Percentiles rank a stretch among this genome's conserved stretches.
Conservation (phyloP, 1,140 invertebrate species). For the Ridgeia piscesae region DNA sequence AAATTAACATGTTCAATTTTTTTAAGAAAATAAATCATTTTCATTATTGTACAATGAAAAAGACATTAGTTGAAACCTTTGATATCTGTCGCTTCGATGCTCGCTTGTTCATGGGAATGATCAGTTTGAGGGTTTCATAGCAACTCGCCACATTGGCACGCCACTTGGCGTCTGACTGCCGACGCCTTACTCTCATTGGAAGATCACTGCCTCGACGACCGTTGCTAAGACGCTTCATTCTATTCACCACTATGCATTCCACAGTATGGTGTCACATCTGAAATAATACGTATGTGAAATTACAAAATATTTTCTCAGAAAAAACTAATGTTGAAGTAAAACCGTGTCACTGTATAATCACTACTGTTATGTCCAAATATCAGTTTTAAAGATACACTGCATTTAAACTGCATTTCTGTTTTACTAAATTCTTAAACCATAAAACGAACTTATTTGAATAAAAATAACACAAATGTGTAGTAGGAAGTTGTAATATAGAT, state of each 20-base stretch:
- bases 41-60: neutral
- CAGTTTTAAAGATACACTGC: no score
- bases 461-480: no score
- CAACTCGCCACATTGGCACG: conserved; percentile 50
- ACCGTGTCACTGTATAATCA: no score
- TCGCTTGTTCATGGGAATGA: conserved; percentile 35
- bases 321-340: no score
- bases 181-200: conserved; percentile 31
- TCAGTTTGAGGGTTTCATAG: conserved; percentile 47
- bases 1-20: no score
- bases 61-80: conserved; percentile 16
- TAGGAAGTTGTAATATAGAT: no score
- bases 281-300: neutral
- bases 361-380: no score
- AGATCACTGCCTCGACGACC: conserved; percentile 38
- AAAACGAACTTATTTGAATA: no score
- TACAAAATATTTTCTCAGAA: neutral
- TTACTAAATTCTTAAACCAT: no score
- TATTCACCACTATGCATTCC: neutral
- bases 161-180: conserved; percentile 52
- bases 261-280: neutral
- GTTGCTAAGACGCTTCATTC: conserved; percentile 61
- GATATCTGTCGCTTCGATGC: conserved; percentile 27
- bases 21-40: no score
- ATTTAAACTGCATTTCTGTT: no score